These are phyloP conservation scores for Maniola hyperantus DNA, from an alignment of 2,888 invertebrate genomes.

Conservation along the genomic window DNA sequence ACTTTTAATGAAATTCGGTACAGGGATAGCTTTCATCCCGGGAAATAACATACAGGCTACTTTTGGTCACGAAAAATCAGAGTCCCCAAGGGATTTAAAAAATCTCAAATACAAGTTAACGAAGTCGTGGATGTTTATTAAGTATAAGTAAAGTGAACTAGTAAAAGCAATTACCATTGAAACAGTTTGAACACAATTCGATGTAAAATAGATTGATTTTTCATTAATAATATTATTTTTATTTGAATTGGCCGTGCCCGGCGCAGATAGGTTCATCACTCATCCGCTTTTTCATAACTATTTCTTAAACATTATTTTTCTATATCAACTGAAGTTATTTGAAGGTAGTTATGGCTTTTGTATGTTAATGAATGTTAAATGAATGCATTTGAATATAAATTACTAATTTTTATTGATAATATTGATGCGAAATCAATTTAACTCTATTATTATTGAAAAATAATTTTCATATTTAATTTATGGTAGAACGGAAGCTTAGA, in stretches of 20 bases:
- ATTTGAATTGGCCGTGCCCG: not conserved
- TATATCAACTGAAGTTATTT: not conserved
- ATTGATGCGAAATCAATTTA: not conserved
- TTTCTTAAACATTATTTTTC: not conserved
- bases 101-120: no score
- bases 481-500: not conserved
- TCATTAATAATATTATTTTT: not conserved
- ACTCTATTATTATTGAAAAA: no score
- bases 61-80: no score
- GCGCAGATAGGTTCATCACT: constrained; percentile 3
- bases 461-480: no score
- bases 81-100: no score
- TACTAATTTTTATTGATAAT: not conserved
- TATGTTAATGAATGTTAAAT: not conserved
- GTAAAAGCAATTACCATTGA: no score
- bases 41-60: no score
- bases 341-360: not conserved
- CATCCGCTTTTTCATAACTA: constrained; percentile 8
- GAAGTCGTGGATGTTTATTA: no score
- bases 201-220: not conserved
- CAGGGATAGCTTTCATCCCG: no score
- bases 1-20: no score
- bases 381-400: no score
- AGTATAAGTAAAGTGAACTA: no score
- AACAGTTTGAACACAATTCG: not conserved